Evolutionary conservation across 2,888 invertebrate species (phyloP).

Genomic region (Opisthograptis luteolata): DNA sequence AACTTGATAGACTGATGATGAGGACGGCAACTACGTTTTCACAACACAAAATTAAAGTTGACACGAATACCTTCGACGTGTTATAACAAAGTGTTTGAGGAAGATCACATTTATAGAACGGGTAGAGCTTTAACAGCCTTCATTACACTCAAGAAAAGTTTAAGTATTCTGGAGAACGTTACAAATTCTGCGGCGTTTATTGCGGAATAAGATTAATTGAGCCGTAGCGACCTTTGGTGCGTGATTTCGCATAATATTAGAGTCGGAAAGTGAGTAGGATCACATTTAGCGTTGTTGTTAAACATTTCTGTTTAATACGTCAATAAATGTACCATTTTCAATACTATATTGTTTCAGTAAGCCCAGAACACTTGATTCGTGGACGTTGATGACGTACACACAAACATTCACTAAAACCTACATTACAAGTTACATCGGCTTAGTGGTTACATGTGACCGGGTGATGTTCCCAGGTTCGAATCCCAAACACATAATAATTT

Average conservation of each 20-base stretch:
- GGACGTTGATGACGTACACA: background rate
- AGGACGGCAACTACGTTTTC: conserved; percentile 1
- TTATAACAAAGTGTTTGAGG: conserved; percentile 13
- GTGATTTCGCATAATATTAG: conserved; percentile 40
- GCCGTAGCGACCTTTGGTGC: conserved; percentile 32
- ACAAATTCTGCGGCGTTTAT: conserved; percentile 53
- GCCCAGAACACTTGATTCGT: background rate
- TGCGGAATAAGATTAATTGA: conserved; percentile 55
- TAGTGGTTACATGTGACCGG: too few species aligned
- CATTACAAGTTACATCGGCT: too few species aligned
- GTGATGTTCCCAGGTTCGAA: too few species aligned
- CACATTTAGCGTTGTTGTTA: conserved; percentile 1
- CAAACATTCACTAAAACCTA: too few species aligned
- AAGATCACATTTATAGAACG: conserved; percentile 38
- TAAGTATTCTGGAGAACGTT: conserved; percentile 45
- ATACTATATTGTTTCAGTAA: conserved; percentile 6
- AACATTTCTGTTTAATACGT: too few species aligned
- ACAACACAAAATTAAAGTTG: background rate
- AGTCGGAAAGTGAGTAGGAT: conserved; percentile 22
- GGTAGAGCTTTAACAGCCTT: conserved; percentile 40
- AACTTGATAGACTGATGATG: too few species aligned
- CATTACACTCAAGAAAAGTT: conserved; percentile 55
- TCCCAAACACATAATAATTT: too few species aligned
- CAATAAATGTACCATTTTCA: too few species aligned
- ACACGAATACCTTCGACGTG: background rate